These are phyloP conservation scores for Drosophila kuntzei DNA, from an alignment of 2,888 invertebrate genomes.

Conservation along the genomic window DNA sequence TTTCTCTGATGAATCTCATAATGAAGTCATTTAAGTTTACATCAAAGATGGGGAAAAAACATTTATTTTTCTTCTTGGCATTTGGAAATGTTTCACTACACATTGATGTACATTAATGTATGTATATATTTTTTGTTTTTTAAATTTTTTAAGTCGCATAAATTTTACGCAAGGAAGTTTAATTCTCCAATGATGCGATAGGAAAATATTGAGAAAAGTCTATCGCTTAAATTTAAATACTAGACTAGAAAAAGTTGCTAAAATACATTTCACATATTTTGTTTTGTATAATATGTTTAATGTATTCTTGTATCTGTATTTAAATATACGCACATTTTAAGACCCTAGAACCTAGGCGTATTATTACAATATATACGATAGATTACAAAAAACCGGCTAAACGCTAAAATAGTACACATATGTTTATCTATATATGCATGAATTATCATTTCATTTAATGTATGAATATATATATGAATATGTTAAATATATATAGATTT, in stretches of 20 bases:
- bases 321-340: conserved; percentile 57
- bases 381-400: conserved; percentile 68
- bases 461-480: conserved; percentile 15
- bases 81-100: conserved; percentile 57
- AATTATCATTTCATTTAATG: conserved; percentile 1
- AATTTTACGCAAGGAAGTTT: conserved; percentile 51
- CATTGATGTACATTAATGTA: conserved; percentile 46
- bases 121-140: conserved; percentile 18
- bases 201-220: conserved; percentile 55
- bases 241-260: conserved; percentile 77
- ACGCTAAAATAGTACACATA: conserved; percentile 63
- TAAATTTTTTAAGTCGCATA: conserved; percentile 34
- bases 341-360: conserved; percentile 23
- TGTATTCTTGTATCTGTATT: conserved; percentile 38
- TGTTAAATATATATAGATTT: conserved; percentile 32
- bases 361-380: conserved; percentile 44
- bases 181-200: conserved; percentile 51
- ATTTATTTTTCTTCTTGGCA: conserved; percentile 56
- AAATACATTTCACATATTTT: conserved; percentile 61
- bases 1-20: not conserved
- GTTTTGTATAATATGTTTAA: conserved; percentile 35
- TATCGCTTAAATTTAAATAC: conserved; percentile 60
- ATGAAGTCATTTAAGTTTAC: conserved; percentile 21
- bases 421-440: conserved; percentile 26
- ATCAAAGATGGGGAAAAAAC: conserved; percentile 44